Evolutionary conservation across 2,888 invertebrate genomes (phyloP).

Genomic region (Tachina lurida): DNA sequence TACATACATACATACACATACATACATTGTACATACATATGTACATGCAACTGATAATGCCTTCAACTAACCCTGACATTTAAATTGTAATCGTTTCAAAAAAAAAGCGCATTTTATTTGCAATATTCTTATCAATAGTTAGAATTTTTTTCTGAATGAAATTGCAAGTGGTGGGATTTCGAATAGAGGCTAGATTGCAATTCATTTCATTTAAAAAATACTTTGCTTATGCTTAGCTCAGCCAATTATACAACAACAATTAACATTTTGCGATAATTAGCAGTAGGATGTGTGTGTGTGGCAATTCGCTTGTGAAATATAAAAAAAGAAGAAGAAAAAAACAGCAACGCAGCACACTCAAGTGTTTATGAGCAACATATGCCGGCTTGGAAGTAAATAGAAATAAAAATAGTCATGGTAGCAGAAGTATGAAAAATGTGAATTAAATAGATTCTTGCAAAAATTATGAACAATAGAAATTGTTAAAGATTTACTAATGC

Average conservation of each 20-base stretch:
- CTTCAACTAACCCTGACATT: conserved; percentile 64
- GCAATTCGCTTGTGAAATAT: conserved; percentile 41
- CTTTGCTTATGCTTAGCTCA: conserved; percentile 52
- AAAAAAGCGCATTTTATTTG: conserved; percentile 56
- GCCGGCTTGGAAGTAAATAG: conserved; percentile 66
- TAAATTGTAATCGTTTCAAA: conserved; percentile 30
- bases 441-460: conserved; percentile 56
- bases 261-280: conserved; percentile 74
- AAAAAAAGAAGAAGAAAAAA: not conserved
- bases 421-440: conserved; percentile 42
- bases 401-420: conserved; percentile 48
- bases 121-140: conserved; percentile 62
- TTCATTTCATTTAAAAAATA: conserved; percentile 43
- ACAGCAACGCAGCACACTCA: conserved; percentile 39
- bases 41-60: conserved; percentile 38
- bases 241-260: conserved; percentile 71
- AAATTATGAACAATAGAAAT: conserved; percentile 61
- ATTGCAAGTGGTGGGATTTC: conserved; percentile 51
- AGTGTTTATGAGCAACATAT: conserved; percentile 49
- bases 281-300: conserved; percentile 54
- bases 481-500: conserved; percentile 48
- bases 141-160: conserved; percentile 65
- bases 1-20: no score
- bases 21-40: no score
- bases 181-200: conserved; percentile 34